Evolutionary conservation across 2,888 invertebrate species (phyloP).

Genomic region (Drosophila anomelani): DNA sequence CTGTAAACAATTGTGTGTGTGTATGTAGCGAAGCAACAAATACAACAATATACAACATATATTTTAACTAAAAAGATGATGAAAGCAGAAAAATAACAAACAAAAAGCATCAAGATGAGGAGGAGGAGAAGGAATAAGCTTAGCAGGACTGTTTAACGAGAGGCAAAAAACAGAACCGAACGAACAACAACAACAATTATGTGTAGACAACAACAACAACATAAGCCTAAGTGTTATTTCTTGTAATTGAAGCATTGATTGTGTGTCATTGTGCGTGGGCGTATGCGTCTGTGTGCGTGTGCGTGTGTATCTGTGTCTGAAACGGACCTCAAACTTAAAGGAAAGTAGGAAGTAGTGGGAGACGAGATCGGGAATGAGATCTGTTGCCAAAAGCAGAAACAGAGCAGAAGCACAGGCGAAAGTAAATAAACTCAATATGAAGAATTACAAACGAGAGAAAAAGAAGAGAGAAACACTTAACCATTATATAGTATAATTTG

Average conservation of each 20-base stretch:
- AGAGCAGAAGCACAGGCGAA: conserved; percentile 27
- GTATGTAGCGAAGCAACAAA: conserved; percentile 24
- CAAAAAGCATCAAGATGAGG: not conserved
- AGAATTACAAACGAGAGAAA: conserved; percentile 30
- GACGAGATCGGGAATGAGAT: conserved; percentile 5
- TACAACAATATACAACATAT: conserved; percentile 24
- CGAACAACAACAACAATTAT: conserved; percentile 22
- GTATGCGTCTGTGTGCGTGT: not conserved
- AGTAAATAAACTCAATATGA: conserved; percentile 25
- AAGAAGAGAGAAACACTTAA: conserved; percentile 55
- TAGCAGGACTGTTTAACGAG: conserved; percentile 10
- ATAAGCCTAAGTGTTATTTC: conserved; percentile 82
- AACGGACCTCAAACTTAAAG: conserved; percentile 49
- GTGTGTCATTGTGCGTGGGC: conserved; percentile 10
- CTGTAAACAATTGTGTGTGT: conserved; percentile 30
- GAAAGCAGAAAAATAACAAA: not conserved
- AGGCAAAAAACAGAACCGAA: conserved; percentile 36
- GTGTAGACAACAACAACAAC: conserved; percentile 50
- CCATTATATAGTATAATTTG: conserved; percentile 83
- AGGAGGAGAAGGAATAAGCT: not conserved
- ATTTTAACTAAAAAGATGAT: conserved; percentile 49
- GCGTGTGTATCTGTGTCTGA: conserved; percentile 42
- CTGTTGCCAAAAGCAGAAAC: conserved; percentile 39
- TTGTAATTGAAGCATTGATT: conserved; percentile 80
- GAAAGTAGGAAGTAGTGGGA: conserved; percentile 9